Base-by-base conservation (phyloP, 92 coral and sea anemone genomes). In the Galaxea fascicularis region DNA sequence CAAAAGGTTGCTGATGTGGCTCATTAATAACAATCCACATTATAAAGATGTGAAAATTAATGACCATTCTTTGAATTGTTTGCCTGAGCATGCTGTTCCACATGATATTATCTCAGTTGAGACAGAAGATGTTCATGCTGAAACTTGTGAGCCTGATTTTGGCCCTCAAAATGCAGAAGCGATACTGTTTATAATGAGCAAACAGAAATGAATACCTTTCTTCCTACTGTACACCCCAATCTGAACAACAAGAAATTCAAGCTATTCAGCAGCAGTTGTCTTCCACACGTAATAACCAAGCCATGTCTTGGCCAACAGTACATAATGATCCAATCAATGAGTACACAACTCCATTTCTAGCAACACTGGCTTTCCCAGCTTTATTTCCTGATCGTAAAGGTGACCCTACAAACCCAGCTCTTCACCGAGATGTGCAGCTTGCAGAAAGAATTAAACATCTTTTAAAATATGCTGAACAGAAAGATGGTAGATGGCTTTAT, bases 61-160 rank as follows among this genome's bases (percentile, higher is more conserved):
- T 85, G 29, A 41, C 24, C 46, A 80, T 25, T 68, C 85, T 4
- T 71, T 91, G 46, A 54, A 84, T 47, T 87, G 85, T 68, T 78
- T 91, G 77, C 95, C 95, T 66, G 81, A 54, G 30, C 52, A 91
- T 80, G 88, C 88, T 63, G 79, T 91, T 30, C 92, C 95, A 74
- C 45, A 85, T 26, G 83, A 80, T 31, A 41, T 88, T 17, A 30
- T 58, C 18, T 64, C 89, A 58, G 73, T 88, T 47, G 90, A 91
- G 79, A 86, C 85, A 51, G 76, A 77, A 51, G 54, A 89, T 51
- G 5, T 31, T 70, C 70, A 49, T 60, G 53, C 39, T 44, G 58
- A 63, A 24, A 17, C 24, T 28, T 76, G 4, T 25, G 65, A 84
- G 15, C 82, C 77, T 77, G 54, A 65, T 31, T 62, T 64, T 21